phyloP scores from a whole-genome alignment of 2,888 invertebrate species.

The Drosophila parthenogenetica region DNA sequence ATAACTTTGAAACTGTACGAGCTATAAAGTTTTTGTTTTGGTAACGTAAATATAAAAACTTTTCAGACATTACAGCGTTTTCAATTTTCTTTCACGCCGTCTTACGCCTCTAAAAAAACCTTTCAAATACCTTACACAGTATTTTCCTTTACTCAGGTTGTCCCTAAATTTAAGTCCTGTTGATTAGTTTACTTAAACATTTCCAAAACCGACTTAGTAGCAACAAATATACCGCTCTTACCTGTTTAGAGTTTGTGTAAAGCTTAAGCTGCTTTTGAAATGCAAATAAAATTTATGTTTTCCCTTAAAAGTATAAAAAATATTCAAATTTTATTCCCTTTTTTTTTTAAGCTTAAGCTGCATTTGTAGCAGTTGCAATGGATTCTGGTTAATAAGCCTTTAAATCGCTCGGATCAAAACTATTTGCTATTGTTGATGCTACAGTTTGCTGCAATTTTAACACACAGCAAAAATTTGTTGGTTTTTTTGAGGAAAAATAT shows the following conservation, averaged over 20 bases:
- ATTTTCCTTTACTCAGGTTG: too few species aligned
- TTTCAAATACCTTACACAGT: too few species aligned
- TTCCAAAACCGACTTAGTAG: too few species aligned
- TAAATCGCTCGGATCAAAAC: constrained; percentile 34
- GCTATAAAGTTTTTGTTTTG: too few species aligned
- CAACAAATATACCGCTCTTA: not conserved
- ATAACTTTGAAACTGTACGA: too few species aligned
- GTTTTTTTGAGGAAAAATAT: not conserved
- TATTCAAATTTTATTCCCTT: constrained; percentile 1
- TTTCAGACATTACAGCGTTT: too few species aligned
- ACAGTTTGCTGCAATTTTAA: constrained; percentile 8
- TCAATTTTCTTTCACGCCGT: too few species aligned
- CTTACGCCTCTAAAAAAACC: too few species aligned
- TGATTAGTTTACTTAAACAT: too few species aligned
- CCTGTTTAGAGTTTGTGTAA: not conserved
- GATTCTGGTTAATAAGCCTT: constrained; percentile 19
- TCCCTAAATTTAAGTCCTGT: too few species aligned
- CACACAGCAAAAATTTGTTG: constrained; percentile 11
- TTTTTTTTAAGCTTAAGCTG: constrained; percentile 10
- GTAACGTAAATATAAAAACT: too few species aligned
- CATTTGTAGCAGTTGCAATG: constrained; percentile 25
- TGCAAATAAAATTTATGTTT: constrained; percentile 11
- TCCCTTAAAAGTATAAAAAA: not conserved
- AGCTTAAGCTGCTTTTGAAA: not conserved
- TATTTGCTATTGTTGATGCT: constrained; percentile 2